Evolutionary conservation across 1,140 invertebrate species (phyloP).

Genomic region (Trichoplusia ni): DNA sequence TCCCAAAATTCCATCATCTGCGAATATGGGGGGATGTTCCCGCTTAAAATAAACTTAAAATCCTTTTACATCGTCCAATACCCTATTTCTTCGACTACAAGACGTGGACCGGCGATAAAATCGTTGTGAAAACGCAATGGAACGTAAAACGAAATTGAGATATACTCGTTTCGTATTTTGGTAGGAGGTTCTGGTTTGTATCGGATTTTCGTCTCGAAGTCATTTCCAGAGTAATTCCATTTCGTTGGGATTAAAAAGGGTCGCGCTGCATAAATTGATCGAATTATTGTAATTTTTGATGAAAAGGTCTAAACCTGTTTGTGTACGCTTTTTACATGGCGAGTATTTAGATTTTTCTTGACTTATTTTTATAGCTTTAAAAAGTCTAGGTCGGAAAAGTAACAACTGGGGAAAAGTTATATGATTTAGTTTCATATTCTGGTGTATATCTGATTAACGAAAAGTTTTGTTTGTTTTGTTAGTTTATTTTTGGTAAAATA

Average conservation of each 20-base stretch:
- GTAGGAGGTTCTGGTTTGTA: slow-evolving; percentile 23
- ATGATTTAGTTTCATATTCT: too few species aligned
- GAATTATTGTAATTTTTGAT: slow-evolving; percentile 55
- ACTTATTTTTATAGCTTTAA: too few species aligned
- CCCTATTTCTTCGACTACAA: slow-evolving; percentile 6
- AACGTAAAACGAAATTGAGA: slow-evolving; percentile 12
- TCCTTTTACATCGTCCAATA: slow-evolving; percentile 6
- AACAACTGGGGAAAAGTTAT: too few species aligned
- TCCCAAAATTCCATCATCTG: slow-evolving; percentile 13
- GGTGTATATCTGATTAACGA: too few species aligned
- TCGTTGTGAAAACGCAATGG: slow-evolving; percentile 9
- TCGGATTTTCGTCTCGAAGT: slow-evolving; percentile 52
- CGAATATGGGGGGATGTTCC: neutral
- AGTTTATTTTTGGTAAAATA: too few species aligned
- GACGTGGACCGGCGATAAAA: neutral
- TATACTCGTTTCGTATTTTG: slow-evolving; percentile 9
- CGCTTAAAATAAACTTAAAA: slow-evolving; percentile 2
- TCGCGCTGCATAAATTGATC: slow-evolving; percentile 56
- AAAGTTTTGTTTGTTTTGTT: neutral
- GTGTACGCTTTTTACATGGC: neutral
- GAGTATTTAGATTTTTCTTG: neutral
- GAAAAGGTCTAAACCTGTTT: neutral
- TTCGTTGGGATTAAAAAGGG: slow-evolving; percentile 60
- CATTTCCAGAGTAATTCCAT: slow-evolving; percentile 54
- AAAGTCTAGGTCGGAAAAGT: too few species aligned